Evolutionary conservation across 2,888 invertebrate genomes (phyloP), one percentile per base, ranked within the genome.

Genomic region (Eristalis arbustorum): DNA sequence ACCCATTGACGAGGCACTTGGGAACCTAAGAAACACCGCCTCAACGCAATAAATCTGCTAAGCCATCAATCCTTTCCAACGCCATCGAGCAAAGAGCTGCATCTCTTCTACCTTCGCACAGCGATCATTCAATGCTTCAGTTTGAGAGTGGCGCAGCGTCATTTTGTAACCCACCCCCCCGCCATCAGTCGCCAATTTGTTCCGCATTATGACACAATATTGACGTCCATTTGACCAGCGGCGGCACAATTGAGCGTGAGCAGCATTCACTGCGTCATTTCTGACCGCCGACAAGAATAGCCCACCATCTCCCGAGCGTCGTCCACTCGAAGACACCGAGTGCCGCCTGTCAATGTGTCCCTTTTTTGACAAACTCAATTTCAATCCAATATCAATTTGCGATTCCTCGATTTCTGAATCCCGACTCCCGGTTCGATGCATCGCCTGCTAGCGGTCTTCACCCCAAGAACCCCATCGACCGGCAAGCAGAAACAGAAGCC

Each of bases 321-420:
- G 40, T 42, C 40, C 40, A 42, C 18, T 8, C 18, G 49, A 49
- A 49, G 49, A 18, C n/a, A 8, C 18, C 18, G 18, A 18, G 18
- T 42, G 42, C 42, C 18, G 18, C 49, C 49, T 49, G 49, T 49
- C 49, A 49, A 49, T 49, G 18, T 49, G 49, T 49, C 49, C 49
- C 49, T 18, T 62, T 28, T 56, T 31, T 28, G 57, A 23, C 25
- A 84, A 84, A 73, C 75, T 84, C 62, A 84, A 84, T 84, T 84
- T 72, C 67, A 80, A 76, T 75, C 37, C 80, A 84, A 84, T 80
- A 80, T 75, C 75, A 75, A 64, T 80, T 84, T 72, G 72, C 71
- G 49, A 49, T 49, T 49, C 18, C 49, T 18, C 10, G 49, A 49
- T 49, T 42, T n/a, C 42, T 1, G n/a, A 42, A 5, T 49, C 8